Base-by-base conservation (phyloP, 2,888 invertebrate species). In the Brenthis daphne region DNA sequence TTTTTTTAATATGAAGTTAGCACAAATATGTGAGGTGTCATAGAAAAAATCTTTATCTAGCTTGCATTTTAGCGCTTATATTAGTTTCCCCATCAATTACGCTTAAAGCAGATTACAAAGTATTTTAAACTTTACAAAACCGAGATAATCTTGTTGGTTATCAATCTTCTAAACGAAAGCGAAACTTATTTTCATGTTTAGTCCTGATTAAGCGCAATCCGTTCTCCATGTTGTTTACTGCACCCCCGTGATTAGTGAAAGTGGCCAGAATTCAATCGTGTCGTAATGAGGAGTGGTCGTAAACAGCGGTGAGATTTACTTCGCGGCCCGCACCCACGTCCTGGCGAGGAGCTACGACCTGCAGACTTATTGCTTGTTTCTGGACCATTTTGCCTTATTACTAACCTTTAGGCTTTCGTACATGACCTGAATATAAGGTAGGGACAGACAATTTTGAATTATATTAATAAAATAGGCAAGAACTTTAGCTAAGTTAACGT, bases 301-400 rank as follows among this genome's bases (percentile, higher is more conserved):
- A 74, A 73, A 74, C 69, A 73, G 71, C 66, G 53, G 20, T 11
- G 37, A 63, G 53, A 63, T 63, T 63, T 63, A 63, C 63, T 61
- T 11, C 63, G 51, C 37, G 37, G 37, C 6, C 14, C 11, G 16
- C 16, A n/a, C 51, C 51, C 51, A 14, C n/a, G n/a, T 11, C 16
- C 16, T 16, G 6, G n/a, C 51, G 51, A 53, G 50, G 51, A 53
- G 50, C 60, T 48, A 48, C 24, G 60, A 6, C n/a, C 60, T 11
- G 29, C 37, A 37, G 48, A 60, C 50, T 50, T 60, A 60, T 50
- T 50, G 60, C 29, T 50, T 48, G 48, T n/a, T 50, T 50, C 48
- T 33, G n/a, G 24, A 50, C 60, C 60, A 50, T 50, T 60, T 48
- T 11, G 29, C n/a, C 29, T 48, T 58, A 60, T 60, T 60, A 29